Evolutionary conservation across 30 jellyfish, hydroid and myxozoan genomes (phyloP), one percentile per base, ranked within the genome.

Genomic region (Sanderia malayensis): DNA sequence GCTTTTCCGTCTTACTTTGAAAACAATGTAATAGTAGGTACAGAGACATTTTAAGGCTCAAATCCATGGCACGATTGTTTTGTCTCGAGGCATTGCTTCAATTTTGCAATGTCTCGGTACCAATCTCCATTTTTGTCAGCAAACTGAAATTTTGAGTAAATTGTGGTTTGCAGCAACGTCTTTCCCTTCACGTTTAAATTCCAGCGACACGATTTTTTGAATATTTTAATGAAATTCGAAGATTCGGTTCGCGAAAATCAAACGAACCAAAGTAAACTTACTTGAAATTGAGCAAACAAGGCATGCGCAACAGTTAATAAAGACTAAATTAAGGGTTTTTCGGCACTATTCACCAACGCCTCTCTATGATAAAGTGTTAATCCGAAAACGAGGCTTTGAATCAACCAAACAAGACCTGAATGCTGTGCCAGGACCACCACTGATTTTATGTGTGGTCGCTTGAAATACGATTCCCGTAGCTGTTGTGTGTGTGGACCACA

Each of bases 131-230:
- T 49, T 49, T 6, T 4, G 23, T 49, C 19, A 49, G 19, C 23
- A 26, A 49, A 49, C 4, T 49, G 23, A 13, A 49, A 18, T 49
- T 29, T 49, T 49, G 29, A 31, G 29, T 58, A 29, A 22, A 22
- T 22, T 6, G 32, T 20, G 70, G 70, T 58, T 29, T 31, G 44
- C 10, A 22, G 37, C 32, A 58, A 58, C 70, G 34, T 58, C 70
- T 58, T 58, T 58, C 2, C 17, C 24, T 22, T 7, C 29, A 58
- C 70, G 70, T 20, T 22, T 7, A 31, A 58, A 58, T 20, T 22
- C 32, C 32, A 17, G 21, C 17, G 24, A 58, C 70, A 11, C 10
- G 37, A 29, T 17, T 58, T 24, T 17, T 21, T 31, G 32, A 31
- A 31, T 20, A 17, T 58, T 58, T 58, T 37, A 24, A 13, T 1